Base-by-base conservation (phyloP, 2,797 vertebrate genomes). In the Stomatorhinus walkeri region DNA sequence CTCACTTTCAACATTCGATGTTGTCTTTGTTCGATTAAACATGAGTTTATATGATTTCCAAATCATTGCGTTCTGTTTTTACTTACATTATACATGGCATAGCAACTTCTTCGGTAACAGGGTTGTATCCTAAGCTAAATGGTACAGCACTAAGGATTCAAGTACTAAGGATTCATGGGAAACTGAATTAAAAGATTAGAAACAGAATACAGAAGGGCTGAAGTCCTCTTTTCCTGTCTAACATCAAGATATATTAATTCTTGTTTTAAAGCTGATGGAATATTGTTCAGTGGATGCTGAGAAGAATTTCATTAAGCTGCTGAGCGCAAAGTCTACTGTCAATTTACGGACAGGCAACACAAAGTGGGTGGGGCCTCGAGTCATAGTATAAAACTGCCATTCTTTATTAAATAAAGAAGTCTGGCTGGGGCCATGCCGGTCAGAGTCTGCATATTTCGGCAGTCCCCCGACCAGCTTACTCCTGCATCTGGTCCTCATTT, bases 401-500 rank as follows among this genome's bases (percentile, higher is more conserved):
- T 14, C 64, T 10, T 32, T 5, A 64, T 64, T 64, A 64, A 64
- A 64, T 32, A 32, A 68, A 32, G 32, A 32, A 84, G 46, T 84
- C 81, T 6, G 46, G 46, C 46, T 22, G 22, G 40, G 9, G 19
- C 43, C 46, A 22, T 3, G 51, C 10, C 40, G 28, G 24, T 14
- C 85, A 22, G 24, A 32, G 32, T 87, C 85, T 19, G 51, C 51
- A 87, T 8, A 10, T 28, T 36, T 40, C 32, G 32, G 28, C 24
- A 84, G 81, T 84, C 81, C 81, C 3, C 5, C n/a, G 36, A 8
- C 28, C n/a, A 24, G 56, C 19, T 10, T 24, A 40, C 28, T n/a
- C 56, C 12, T 43, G 36, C 56, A 64, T 64, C 86, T 46, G 86
- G 19, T 64, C 54, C 49, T 87, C 56, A 64, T 87, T 87, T 87